Percentiles rank a stretch among this genome's conserved stretches.
Conservation (phyloP, 2,888 invertebrate genomes). For the Odontocolon sp. region DNA sequence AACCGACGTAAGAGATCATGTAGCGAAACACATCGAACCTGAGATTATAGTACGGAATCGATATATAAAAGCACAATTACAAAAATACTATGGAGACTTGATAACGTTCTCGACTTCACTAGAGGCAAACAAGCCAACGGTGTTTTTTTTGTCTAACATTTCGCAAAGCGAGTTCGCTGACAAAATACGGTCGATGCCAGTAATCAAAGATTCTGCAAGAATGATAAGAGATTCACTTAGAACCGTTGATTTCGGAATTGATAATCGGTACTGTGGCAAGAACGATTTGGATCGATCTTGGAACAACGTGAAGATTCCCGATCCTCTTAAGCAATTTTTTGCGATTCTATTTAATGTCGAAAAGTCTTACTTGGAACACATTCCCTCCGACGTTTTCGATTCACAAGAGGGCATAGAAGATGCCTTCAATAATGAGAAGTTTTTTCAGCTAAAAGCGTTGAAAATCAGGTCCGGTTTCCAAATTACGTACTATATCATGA, state of each 20-base stretch:
- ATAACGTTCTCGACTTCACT: constrained; percentile 32
- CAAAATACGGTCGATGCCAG: constrained; percentile 2
- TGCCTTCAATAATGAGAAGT: constrained; percentile 1
- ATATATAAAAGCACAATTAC: constrained; percentile 22
- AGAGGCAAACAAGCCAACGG: constrained; percentile 21
- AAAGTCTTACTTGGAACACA: constrained; percentile 8
- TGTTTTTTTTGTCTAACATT: constrained; percentile 30
- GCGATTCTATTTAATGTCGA: constrained; percentile 29
- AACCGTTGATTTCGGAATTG: constrained; percentile 13
- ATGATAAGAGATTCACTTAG: constrained; percentile 28
- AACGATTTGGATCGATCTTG: constrained; percentile 34
- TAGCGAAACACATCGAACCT: neutral
- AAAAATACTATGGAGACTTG: constrained; percentile 16
- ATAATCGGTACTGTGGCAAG: constrained; percentile 13
- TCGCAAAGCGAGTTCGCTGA: constrained; percentile 6
- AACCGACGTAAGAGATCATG: constrained; percentile 8
- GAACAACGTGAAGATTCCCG: constrained; percentile 23
- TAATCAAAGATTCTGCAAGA: constrained; percentile 33
- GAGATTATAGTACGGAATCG: constrained; percentile 8
- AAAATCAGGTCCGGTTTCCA: constrained; percentile 54
- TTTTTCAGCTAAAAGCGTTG: constrained; percentile 23
- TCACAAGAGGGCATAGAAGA: neutral
- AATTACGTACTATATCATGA: constrained; percentile 48
- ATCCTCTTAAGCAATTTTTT: constrained; percentile 29
- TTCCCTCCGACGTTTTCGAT: neutral